These are phyloP conservation scores for Drosophila testacea DNA, from an alignment of 2,888 invertebrate species.

Conservation along the genomic window DNA sequence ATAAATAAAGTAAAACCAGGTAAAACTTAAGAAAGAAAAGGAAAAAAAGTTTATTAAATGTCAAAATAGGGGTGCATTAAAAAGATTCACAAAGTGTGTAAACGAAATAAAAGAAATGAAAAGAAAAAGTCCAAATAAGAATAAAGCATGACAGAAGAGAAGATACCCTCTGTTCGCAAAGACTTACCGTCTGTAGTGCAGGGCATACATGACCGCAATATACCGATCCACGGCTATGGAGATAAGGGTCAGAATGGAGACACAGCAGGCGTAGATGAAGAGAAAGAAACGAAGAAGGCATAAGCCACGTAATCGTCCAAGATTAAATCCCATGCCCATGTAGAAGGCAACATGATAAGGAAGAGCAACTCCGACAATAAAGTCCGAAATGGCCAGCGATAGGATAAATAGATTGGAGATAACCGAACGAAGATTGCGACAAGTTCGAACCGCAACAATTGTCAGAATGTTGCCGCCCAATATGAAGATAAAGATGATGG, in stretches of 20 bases:
- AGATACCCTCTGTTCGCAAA: not conserved
- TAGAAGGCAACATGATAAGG: constrained; percentile 93
- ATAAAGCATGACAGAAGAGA: not conserved
- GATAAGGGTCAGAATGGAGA: constrained; percentile 92
- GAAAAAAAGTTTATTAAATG: too few relatives aligned
- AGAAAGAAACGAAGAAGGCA: constrained; percentile 91
- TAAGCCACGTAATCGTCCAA: constrained; percentile 87
- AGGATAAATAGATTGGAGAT: constrained; percentile 92
- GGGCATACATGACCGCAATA: constrained; percentile 91
- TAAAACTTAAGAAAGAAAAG: too few relatives aligned
- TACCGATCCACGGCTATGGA: constrained; percentile 93
- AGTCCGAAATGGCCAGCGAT: constrained; percentile 92
- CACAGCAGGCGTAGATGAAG: constrained; percentile 91
- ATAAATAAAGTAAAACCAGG: too few relatives aligned
- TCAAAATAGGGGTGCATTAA: too few relatives aligned
- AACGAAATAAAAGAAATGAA: too few relatives aligned
- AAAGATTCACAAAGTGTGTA: too few relatives aligned
- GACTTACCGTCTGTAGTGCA: constrained; percentile 89
- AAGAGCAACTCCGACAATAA: constrained; percentile 91
- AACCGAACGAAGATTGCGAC: constrained; percentile 89
- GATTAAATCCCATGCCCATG: constrained; percentile 87
- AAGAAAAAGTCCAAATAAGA: not conserved
- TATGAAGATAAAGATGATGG: constrained; percentile 88
- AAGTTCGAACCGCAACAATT: constrained; percentile 90
- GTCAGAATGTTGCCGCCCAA: constrained; percentile 91